phyloP scores from a whole-genome alignment of 1,140 invertebrate genomes.

The Pseudomyrmex pallidus region DNA sequence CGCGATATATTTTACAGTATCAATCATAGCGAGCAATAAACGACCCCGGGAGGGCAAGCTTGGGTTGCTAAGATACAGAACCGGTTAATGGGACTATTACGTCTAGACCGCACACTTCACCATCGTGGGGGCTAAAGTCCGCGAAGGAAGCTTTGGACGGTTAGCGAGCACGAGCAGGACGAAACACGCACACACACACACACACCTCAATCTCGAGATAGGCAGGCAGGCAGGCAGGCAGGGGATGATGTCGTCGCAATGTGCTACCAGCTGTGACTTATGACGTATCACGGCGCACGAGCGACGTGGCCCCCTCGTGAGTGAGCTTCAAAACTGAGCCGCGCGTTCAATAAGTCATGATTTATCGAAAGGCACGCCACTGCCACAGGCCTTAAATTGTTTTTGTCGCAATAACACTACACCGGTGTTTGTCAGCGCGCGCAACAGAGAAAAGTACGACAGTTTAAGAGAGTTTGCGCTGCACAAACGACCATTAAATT shows the following conservation, averaged over 20 bases:
- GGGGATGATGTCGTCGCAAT: conserved; percentile 79
- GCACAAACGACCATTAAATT: conserved; percentile 23
- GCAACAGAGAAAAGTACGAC: conserved; percentile 42
- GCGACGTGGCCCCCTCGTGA: conserved; percentile 59
- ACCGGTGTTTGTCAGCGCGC: conserved; percentile 23
- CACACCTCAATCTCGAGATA: no score
- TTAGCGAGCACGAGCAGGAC: no score
- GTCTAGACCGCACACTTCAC: conserved; percentile 70
- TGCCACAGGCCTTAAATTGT: conserved; percentile 63
- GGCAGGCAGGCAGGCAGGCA: conserved; percentile 15
- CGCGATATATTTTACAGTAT: conserved; percentile 78
- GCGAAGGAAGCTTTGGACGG: conserved; percentile 17
- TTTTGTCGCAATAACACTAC: conserved; percentile 66
- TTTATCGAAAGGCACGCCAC: conserved; percentile 70
- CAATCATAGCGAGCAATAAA: conserved; percentile 81
- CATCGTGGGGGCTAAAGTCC: conserved; percentile 27
- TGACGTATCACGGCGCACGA: conserved; percentile 78
- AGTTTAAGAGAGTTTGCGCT: conserved; percentile 35
- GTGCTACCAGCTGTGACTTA: conserved; percentile 83
- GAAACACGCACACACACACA: no score
- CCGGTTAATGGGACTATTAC: conserved; percentile 80
- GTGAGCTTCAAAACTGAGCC: conserved; percentile 72
- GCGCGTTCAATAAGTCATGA: conserved; percentile 75
- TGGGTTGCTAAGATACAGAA: conserved; percentile 81
- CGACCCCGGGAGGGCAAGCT: conserved; percentile 50